Evolutionary conservation across 2,113 vertebrate species (phyloP), one percentile per base, ranked within the genome.

Genomic region (Siniperca chuatsi): DNA sequence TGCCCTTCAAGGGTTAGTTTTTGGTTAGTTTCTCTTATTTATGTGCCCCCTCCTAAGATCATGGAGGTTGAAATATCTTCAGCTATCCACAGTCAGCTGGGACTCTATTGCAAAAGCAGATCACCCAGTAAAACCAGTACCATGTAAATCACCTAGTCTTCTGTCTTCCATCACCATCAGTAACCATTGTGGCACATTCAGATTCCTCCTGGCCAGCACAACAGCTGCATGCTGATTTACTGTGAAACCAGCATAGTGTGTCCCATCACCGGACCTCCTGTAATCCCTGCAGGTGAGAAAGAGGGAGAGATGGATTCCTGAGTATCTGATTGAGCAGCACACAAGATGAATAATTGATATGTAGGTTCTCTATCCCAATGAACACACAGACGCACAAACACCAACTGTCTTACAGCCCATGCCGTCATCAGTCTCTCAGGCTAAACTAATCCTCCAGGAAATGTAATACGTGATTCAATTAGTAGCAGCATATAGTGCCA

Each of bases 311-410:
- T 87, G 78, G 87, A 89, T 90, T 89, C 86, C 83, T 82, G 80
- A 86, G 85, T 86, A 89, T 92, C 90, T 93, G 93, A 94, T 87
- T 92, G 92, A 94, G 92, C 75, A 74, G 87, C 81, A 64, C 86
- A 83, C 84, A 40, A 66, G 84, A 93, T 95, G 88, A 95, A 95
- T 95, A 90, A 95, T 94, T 93, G 87, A 94, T 90, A 73, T 33
- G 86, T 37, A 82, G 89, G 62, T 87, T 87, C 76, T 82, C 90
- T 55, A 35, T 89, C 74, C 86, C 72, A 79, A 70, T 74, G 73
- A 92, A 87, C 81, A 89, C 90, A 87, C 83, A 75, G 60, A 87
- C 40, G 65, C 77, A 85, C 84, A 84, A 84, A 89, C 85, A 87
- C 75, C 44, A 42, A 83, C 87, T 87, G 78, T 86, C 70, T 87